Evolutionary conservation across 2,113 vertebrate species (phyloP), one percentile per base, ranked within the genome.

Genomic region (Platichthys flesus): DNA sequence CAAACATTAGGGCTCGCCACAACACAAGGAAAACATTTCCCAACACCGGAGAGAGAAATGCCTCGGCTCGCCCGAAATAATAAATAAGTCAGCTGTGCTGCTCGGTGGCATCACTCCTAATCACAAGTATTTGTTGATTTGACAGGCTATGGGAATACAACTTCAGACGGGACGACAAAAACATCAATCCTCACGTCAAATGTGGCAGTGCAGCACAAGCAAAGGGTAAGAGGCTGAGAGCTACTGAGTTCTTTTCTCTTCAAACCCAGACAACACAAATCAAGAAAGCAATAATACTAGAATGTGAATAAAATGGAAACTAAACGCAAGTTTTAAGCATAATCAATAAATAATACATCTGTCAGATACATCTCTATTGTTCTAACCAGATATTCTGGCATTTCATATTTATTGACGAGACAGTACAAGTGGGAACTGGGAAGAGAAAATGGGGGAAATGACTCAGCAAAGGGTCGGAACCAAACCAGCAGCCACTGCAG

Each of bases 101-200:
- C 89, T 85, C 7, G 20, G 71, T 85, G 73, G 90, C 88, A 93
- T 93, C 90, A 92, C 85, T 94, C 93, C 92, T 91, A 93, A 93
- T 93, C 91, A 92, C 89, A 91, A 86, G 86, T 91, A 89, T 92
- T 93, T 94, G 91, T 90, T 90, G 91, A 86, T 93, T 89, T 81
- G 87, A 85, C 82, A 87, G 71, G 73, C 66, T 73, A 16, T 20
- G 81, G 88, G 84, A 86, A 87, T 75, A 82, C 68, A 84, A 67
- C 79, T 83, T 91, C 18, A 79, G 87, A 89, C 79, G 81, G 80
- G 67, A 91, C 0, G 67, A 79, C 84, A 84, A 69, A 75, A 67
- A 51, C 59, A 90, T 89, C 79, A 89, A 88, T 86, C 74, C 69
- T 72, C 9, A 7, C 75, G 77, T 74, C 70, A 76, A 69, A 80